Base-by-base conservation (phyloP, 2,888 invertebrate genomes). In the Limnephilus auricula region DNA sequence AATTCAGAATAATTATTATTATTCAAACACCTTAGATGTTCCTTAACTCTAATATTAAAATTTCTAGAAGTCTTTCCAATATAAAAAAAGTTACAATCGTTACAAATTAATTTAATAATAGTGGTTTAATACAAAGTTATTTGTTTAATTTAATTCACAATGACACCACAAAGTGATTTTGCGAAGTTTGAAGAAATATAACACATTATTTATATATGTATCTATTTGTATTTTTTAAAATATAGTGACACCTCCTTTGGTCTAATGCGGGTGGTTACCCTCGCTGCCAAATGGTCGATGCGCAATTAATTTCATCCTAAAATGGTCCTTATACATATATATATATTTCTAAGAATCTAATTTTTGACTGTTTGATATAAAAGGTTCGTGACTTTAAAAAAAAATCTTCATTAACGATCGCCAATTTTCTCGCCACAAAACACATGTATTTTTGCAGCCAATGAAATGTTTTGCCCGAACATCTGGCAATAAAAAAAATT, bases 381-480 rank as follows among this genome's bases (percentile, higher is more conserved):
- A 65, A 65, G 25, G 25, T 9, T n/a, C 25, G 25, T 65, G 65
- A 4, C 65, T n/a, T 18, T 6, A 6, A 65, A 25, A n/a, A 65
- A n/a, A 65, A 9, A n/a, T 65, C 25, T 25, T 65, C 25, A n/a
- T 9, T 65, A 25, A 25, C 9, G 25, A 9, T n/a, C n/a, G 65
- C 65, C 65, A 65, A 65, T 65, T 65, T 65, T 65, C 65, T 65
- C 65, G 65, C 65, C 65, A 65, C 65, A 65, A 65, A 65, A 65
- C 65, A 65, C n/a, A n/a, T 65, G 65, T 65, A 65, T n/a, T 2
- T 65, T 65, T 65, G 65, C 65, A 65, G 65, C 25, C 9, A 65
- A 65, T 65, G n/a, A 65, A 65, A 65, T n/a, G 65, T 25, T n/a
- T 25, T 25, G 25, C 65, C 65, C 25, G 65, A n/a, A 65, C 65